Base-by-base conservation (phyloP, 2,113 vertebrate species). In the Chionis minor region DNA sequence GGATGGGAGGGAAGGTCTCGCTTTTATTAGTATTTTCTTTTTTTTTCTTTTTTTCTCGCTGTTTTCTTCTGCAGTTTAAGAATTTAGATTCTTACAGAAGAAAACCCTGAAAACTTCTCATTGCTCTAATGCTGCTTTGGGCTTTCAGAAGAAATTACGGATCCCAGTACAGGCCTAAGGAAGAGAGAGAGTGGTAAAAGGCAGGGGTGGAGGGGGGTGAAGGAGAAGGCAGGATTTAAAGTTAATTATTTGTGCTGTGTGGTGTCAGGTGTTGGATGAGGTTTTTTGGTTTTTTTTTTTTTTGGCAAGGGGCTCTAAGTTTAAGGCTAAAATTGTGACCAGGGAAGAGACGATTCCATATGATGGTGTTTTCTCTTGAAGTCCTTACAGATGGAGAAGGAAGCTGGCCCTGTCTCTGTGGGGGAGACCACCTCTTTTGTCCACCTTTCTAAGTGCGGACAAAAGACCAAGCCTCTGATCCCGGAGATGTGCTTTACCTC, bases 401-500 rank as follows among this genome's bases (percentile, higher is more conserved):
- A 99, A 74, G 17, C 81, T 4, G 81, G 40, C 35, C 94, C 89
- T 0, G 73, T 42, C 28, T 49, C 94, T 0, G 6, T 17, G 0
- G 97, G 92, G 11, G 98, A 98, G 54, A 67, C 81, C 3, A 12
- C 96, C 70, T 79, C 92, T 0, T 94, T 96, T 3, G 26, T 86
- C 26, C 52, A 94, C 8, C 72, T 96, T 7, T 98, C 98, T 19
- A 97, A 65, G 26, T 98, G 98, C 0, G 98, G 99, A 63, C 98
- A 98, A 74, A 98, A 89, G 96, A 99, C 98, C 9, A 98, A 98
- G 86, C 99, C 99, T 2, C 97, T 99, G 88, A 98, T 99, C 92
- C 99, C 99, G 0, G 99, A 99, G 97, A 99, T 99, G 99, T 99
- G 99, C 97, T 99, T 99, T 96, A 99, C 99, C 14, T 98, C 98